These are phyloP conservation scores for Crotalus horridus DNA, from an alignment of 2,113 vertebrate genomes.

Conservation along the genomic window DNA sequence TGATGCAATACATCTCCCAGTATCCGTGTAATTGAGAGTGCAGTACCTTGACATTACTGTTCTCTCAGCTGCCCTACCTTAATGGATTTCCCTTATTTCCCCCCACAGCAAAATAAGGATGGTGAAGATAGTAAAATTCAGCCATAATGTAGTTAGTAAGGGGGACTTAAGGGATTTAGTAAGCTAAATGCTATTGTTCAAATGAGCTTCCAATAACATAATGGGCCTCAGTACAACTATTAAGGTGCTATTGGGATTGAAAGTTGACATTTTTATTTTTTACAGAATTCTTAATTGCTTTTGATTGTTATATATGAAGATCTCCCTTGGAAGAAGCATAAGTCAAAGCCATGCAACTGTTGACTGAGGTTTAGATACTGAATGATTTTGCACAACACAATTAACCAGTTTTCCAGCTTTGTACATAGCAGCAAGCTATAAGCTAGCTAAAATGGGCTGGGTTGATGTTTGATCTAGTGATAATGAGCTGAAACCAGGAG, in stretches of 20 bases:
- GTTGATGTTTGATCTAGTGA: neutral
- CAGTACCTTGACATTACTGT: neutral
- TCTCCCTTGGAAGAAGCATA: neutral
- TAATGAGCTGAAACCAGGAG: neutral
- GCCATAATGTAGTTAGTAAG: slow-evolving; percentile 10
- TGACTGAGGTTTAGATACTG: neutral
- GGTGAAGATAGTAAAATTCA: slow-evolving; percentile 6
- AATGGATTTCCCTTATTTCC: slow-evolving; percentile 28
- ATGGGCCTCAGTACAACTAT: neutral
- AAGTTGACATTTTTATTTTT: neutral
- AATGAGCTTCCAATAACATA: neutral
- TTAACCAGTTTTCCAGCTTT: neutral
- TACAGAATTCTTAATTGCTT: neutral
- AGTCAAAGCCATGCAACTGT: neutral
- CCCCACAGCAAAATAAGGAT: neutral
- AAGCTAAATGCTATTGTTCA: neutral
- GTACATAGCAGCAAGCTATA: neutral
- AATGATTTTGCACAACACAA: neutral
- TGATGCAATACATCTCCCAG: neutral
- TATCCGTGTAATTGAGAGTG: neutral
- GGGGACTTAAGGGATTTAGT: slow-evolving; percentile 14
- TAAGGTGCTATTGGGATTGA: neutral
- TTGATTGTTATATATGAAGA: neutral
- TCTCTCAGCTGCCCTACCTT: slow-evolving; percentile 2
- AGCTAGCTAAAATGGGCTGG: neutral